Evolutionary conservation across 2,888 invertebrate species (phyloP), one percentile per base, ranked within the genome.

Genomic region (Blastobasis lacticolella): DNA sequence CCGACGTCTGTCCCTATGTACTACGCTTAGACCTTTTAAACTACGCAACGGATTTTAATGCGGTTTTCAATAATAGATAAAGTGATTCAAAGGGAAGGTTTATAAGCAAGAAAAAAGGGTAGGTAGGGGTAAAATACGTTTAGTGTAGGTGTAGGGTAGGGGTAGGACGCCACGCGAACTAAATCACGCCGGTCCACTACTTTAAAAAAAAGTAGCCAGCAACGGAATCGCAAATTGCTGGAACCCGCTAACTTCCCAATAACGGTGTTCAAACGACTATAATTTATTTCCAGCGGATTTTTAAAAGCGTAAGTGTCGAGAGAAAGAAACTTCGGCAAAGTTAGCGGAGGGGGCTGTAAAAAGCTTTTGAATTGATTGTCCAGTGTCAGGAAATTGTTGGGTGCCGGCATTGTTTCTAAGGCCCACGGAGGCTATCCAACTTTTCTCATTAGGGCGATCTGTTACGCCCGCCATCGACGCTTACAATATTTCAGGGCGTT

Each of bases 381-480:
- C 79, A 72, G 75, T 77, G 78, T 78, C 74, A 77, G 73, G 74
- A 78, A 80, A 80, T 81, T 80, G 78, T 78, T 74, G 71, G 74
- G 71, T 74, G 78, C 75, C 68, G 74, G 71, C 77, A 78, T 81
- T 85, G 82, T 83, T 80, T 76, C 75, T 69, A 67, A 73, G 67
- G 69, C 73, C 69, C 71, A 70, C 72, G 71, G 71, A 77, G 73
- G 77, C 73, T 73, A 78, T 76, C 72, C 73, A 83, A 85, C 82
- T 85, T 85, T 83, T 78, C 83, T 83, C 84, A 83, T 85, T 85
- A 85, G 75, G 71, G 63, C 78, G 76, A 80, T 82, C 80, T 78
- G 79, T 78, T 78, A 71, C 68, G 74, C 68, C 66, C 60, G 63
- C 69, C 70, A 75, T 73, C 71, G 70, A 68, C 71, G 72, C 67